Evolutionary conservation across 1,140 invertebrate species (phyloP).

Genomic region (Leptopilina clavipes): DNA sequence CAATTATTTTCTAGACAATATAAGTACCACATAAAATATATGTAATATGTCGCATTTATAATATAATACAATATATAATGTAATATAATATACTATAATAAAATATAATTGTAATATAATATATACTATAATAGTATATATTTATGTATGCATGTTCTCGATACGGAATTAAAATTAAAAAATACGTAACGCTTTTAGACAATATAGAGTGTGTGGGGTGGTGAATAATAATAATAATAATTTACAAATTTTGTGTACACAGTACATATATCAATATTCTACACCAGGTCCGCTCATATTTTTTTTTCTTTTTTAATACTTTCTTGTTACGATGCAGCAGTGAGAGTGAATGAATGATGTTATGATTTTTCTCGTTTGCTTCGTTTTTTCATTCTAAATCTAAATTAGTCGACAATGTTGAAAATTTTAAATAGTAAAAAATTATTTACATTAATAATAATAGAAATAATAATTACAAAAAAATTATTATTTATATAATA

Average conservation of each 20-base stretch:
- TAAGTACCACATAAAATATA: constrained; percentile 71
- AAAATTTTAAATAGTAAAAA: background rate
- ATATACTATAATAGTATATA: background rate
- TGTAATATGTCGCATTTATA: constrained; percentile 45
- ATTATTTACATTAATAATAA: too few species aligned
- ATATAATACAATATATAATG: constrained; percentile 4
- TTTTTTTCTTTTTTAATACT: constrained; percentile 50
- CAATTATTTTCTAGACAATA: constrained; percentile 55
- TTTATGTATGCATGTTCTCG: constrained; percentile 35
- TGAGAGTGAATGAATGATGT: constrained; percentile 45
- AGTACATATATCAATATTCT: constrained; percentile 43
- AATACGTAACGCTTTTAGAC: constrained; percentile 66
- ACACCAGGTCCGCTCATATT: constrained; percentile 48
- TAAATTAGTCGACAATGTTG: constrained; percentile 1
- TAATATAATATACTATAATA: constrained; percentile 41
- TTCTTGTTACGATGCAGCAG: constrained; percentile 56
- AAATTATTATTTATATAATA: too few species aligned
- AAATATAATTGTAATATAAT: constrained; percentile 30
- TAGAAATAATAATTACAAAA: too few species aligned
- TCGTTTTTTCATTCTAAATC: background rate
- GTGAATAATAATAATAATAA: constrained; percentile 36
- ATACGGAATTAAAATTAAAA: constrained; percentile 68
- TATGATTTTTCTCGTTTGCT: constrained; percentile 35
- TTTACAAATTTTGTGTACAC: constrained; percentile 40
- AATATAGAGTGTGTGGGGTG: constrained; percentile 49